Base-by-base conservation (phyloP, 2,888 invertebrate genomes). In the Onthophagus sagittarius region DNA sequence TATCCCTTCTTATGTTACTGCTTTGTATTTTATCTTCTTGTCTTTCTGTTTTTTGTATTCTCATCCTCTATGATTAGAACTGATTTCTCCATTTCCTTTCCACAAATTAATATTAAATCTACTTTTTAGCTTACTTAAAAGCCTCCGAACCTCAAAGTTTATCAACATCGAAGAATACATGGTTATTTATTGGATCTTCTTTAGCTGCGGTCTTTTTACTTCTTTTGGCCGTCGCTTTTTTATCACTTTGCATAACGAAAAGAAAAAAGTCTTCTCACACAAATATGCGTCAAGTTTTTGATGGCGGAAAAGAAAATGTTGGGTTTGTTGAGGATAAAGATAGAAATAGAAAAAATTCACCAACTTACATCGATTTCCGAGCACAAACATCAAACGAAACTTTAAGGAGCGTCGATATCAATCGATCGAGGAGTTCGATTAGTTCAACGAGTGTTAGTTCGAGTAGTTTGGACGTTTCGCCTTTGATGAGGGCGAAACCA, bases 171-270 rank as follows among this genome's bases (percentile, higher is more conserved):
- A 85, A 87, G 74, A 88, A 88, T 77, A 87, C 87, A 0, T 93
- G 92, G 92, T 86, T 92, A 0, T 85, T 93, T 72, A 88, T 90
- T 0, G 89, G 91, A 0, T 90, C 90, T 0, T 89, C 90, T 0
- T 86, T 89, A 15, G 87, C 89, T 3, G 90, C 90, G 0, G 82
- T 91, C 3, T 82, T 91, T 1, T 82, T 92, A 4, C 80, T 92
- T 9, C 85, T 90, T n/a, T 79, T 90, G 53, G 78, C 89, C 15
- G 78, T 90, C 15, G 87, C 87, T 1, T 83, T 90, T 62, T 73
- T 87, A 0, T 87, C 89, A 82, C 86, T 84, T 64, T 86, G 80
- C 73, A 86, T 88, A 70, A 88, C 83, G 81, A 83, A 89, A 78
- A 84, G 87, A 13, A 77, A 77, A 65, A 74, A 77, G 11, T 77